Evolutionary conservation across 2,113 vertebrate species (phyloP).

Genomic region (Trichomycterus rosablanca): DNA sequence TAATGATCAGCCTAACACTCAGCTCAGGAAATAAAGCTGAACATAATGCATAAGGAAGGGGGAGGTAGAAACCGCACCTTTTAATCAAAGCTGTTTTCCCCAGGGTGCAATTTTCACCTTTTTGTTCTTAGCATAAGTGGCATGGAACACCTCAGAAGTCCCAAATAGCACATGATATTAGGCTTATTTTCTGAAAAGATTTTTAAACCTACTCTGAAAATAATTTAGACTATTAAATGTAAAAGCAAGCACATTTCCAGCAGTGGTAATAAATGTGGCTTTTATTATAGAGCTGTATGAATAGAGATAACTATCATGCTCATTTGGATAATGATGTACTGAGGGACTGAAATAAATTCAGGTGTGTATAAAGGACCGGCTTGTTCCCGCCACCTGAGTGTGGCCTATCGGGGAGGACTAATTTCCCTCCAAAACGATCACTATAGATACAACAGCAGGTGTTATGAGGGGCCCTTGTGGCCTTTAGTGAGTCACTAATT

Average conservation of each 20-base stretch:
- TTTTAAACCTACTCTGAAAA: slow-evolving; percentile 1
- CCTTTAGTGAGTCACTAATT: too few species aligned
- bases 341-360: slow-evolving; percentile 38
- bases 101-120: slow-evolving; percentile 57
- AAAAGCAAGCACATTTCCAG: slow-evolving; percentile 37
- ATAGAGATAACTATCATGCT: slow-evolving; percentile 29
- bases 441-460: too few species aligned
- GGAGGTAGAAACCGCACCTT: slow-evolving; percentile 47
- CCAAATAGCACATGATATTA: slow-evolving; percentile 46
- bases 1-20: slow-evolving; percentile 4
- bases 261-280: slow-evolving; percentile 41
- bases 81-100: slow-evolving; percentile 55
- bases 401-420: too few species aligned
- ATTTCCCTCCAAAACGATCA: too few species aligned
- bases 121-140: slow-evolving; percentile 51
- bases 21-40: slow-evolving; percentile 31
- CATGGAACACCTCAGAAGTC: slow-evolving; percentile 45
- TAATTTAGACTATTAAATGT: slow-evolving; percentile 34
- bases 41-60: slow-evolving; percentile 10
- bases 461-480: too few species aligned
- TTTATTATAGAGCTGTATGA: slow-evolving; percentile 37
- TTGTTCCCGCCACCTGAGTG: slow-evolving; percentile 7
- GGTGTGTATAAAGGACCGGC: slow-evolving; percentile 27
- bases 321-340: slow-evolving; percentile 39
- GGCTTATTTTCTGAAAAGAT: slow-evolving; percentile 29